phyloP scores from a whole-genome alignment of 2,113 vertebrate species.

The Brienomyrus longianalis region DNA sequence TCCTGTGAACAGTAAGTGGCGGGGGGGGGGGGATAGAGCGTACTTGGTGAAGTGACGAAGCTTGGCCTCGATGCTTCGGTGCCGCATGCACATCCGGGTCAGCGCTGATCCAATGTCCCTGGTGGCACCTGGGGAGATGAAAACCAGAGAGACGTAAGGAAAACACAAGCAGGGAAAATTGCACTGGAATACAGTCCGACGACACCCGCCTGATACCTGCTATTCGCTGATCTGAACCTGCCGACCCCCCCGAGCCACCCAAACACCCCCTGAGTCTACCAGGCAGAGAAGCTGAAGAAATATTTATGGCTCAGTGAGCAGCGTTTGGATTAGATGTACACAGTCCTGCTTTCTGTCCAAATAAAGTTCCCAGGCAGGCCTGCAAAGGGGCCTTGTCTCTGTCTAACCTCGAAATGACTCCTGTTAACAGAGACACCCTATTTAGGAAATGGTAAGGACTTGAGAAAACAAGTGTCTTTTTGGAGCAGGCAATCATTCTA shows the following conservation, averaged over 20 bases:
- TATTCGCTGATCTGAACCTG: background rate
- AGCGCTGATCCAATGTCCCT: slow-evolving; percentile 91
- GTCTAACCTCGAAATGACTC: background rate
- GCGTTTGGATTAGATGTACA: slow-evolving; percentile 21
- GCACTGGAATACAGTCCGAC: background rate
- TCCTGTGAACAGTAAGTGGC: background rate
- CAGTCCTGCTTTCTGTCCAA: slow-evolving; percentile 21
- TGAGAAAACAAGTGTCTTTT: background rate
- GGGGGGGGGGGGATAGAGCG: slow-evolving; percentile 35
- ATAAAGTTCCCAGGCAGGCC: slow-evolving; percentile 4
- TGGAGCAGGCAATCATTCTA: background rate
- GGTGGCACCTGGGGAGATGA: slow-evolving; percentile 72
- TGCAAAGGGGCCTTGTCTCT: background rate
- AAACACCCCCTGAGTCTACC: background rate
- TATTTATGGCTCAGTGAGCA: slow-evolving; percentile 26
- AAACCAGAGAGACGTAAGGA: background rate
- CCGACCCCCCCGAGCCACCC: background rate
- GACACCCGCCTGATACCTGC: background rate
- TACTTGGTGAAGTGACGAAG: slow-evolving; percentile 97
- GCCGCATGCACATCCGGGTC: slow-evolving; percentile 97
- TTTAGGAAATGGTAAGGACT: slow-evolving; percentile 8
- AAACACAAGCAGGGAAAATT: background rate
- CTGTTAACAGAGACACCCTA: background rate
- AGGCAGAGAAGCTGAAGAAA: slow-evolving; percentile 15
- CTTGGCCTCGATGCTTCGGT: slow-evolving; percentile 97